phyloP scores from a whole-genome alignment of 2,888 invertebrate species.

The Apotomis turbidana region DNA sequence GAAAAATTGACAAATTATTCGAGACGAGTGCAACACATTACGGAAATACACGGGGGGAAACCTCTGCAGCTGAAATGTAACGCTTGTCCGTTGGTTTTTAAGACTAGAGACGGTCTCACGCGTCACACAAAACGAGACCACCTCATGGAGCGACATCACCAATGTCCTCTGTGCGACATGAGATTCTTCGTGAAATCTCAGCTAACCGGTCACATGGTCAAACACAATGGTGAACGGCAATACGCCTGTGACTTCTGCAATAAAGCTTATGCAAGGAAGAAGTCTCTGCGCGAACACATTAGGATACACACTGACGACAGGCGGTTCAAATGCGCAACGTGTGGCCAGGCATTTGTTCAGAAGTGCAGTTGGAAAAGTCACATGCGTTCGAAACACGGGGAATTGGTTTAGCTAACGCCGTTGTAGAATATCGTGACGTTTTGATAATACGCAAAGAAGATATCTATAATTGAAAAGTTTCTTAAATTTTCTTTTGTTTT shows the following conservation, averaged over 20 bases:
- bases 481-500: too few species aligned
- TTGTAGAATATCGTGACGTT: too few species aligned
- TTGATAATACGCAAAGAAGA: too few species aligned
- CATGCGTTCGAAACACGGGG: conserved; percentile 45
- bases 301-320: conserved; percentile 56
- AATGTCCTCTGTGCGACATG: conserved; percentile 48
- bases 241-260: conserved; percentile 65
- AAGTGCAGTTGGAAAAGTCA: conserved; percentile 58
- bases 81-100: conserved; percentile 45
- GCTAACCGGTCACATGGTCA: conserved; percentile 66
- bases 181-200: conserved; percentile 55
- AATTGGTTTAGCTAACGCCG: conserved; percentile 41
- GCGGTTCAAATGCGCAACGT: conserved; percentile 41
- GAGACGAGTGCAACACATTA: conserved; percentile 7
- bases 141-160: conserved; percentile 48
- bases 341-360: conserved; percentile 58
- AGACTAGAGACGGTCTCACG: conserved; percentile 41
- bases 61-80: conserved; percentile 36
- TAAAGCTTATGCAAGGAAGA: conserved; percentile 55
- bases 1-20: conserved; percentile 9
- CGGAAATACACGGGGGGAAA: conserved; percentile 8
- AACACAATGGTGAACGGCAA: conserved; percentile 61
- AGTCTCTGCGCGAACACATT: conserved; percentile 55
- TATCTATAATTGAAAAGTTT: too few species aligned
- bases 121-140: conserved; percentile 49